phyloP scores from a whole-genome alignment of 2,888 invertebrate species.

The Sesia apiformis region DNA sequence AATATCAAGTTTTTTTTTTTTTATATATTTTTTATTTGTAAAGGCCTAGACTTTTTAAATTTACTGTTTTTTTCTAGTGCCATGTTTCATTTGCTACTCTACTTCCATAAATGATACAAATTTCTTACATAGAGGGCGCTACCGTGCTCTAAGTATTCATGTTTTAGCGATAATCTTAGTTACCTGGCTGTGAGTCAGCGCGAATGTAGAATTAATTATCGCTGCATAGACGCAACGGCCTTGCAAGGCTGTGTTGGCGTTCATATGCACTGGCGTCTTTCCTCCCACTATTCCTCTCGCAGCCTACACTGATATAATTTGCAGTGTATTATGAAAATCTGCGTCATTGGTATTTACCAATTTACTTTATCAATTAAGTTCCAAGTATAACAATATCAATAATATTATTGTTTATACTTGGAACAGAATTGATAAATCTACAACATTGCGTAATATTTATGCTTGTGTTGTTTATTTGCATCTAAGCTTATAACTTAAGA shows the following conservation, averaged over 20 bases:
- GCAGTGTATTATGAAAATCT: neutral
- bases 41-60: no score
- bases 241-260: slow-evolving; percentile 61
- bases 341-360: neutral
- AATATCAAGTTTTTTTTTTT: no score
- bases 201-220: slow-evolving; percentile 66
- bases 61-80: no score
- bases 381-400: no score
- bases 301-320: neutral
- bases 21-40: no score
- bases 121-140: neutral
- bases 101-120: neutral
- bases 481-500: no score
- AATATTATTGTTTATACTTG: no score
- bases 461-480: no score
- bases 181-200: slow-evolving; percentile 42
- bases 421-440: no score
- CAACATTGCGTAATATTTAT: no score
- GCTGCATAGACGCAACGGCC: slow-evolving; percentile 65
- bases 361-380: no score
- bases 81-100: no score
- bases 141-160: neutral
- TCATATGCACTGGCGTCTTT: slow-evolving; percentile 12
- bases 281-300: neutral
- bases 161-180: neutral